phyloP scores from a whole-genome alignment of 2,113 vertebrate species.

The Smithornis capensis region DNA sequence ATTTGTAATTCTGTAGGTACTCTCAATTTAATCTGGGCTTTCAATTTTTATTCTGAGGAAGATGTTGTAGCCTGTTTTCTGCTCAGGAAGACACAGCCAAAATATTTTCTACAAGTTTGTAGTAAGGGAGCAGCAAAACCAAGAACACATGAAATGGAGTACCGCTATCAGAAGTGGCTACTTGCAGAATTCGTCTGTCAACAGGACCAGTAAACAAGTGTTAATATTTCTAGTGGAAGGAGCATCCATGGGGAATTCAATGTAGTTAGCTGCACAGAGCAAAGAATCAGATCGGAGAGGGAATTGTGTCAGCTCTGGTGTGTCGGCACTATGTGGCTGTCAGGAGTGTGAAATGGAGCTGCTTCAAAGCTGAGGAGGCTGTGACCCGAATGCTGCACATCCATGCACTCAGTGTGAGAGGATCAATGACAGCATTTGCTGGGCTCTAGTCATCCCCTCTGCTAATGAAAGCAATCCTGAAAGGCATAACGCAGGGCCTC shows the following conservation, averaged over 20 bases:
- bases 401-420: constrained; percentile 65
- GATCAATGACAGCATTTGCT: constrained; percentile 80
- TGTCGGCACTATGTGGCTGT: constrained; percentile 70
- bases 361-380: constrained; percentile 76
- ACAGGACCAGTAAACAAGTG: constrained; percentile 75
- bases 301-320: constrained; percentile 66
- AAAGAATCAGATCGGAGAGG: constrained; percentile 52
- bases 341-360: constrained; percentile 71
- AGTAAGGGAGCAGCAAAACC: not conserved
- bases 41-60: not conserved
- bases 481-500: constrained; percentile 74
- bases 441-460: constrained; percentile 71
- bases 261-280: constrained; percentile 59
- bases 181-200: constrained; percentile 75
- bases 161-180: constrained; percentile 42
- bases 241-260: constrained; percentile 61
- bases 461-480: constrained; percentile 79
- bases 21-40: not conserved
- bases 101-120: not conserved
- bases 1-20: not conserved
- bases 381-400: constrained; percentile 75
- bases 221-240: constrained; percentile 75
- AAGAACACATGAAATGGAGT: not conserved
- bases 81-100: not conserved
- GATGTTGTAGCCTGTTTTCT: not conserved